These are phyloP conservation scores for Pardosa pseudoannulata DNA, from an alignment of 2,888 invertebrate genomes.

Conservation along the genomic window DNA sequence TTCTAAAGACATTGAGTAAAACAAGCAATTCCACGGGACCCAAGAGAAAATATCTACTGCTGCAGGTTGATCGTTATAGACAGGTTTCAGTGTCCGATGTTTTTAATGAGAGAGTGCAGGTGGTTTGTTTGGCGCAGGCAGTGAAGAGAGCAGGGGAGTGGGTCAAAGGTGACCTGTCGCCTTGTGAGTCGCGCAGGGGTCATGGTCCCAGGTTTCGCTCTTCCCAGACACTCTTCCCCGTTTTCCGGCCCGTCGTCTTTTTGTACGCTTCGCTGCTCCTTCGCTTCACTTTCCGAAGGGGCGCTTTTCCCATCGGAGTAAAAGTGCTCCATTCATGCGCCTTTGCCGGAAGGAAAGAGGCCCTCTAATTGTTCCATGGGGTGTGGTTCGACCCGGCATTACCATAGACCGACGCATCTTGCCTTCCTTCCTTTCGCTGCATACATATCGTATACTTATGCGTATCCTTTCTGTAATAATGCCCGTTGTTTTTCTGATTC, in stretches of 20 bases:
- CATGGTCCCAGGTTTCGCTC: slow-evolving; percentile 55
- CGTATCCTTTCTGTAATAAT: too few species aligned
- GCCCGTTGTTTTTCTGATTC: too few species aligned
- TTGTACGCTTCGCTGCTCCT: slow-evolving; percentile 54
- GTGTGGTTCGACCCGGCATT: too few species aligned
- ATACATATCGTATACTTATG: too few species aligned
- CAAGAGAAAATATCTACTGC: too few species aligned
- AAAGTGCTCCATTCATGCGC: slow-evolving; percentile 63
- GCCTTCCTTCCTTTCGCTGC: too few species aligned
- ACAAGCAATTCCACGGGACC: too few species aligned
- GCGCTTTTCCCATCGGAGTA: slow-evolving; percentile 62
- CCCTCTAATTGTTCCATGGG: slow-evolving; percentile 68
- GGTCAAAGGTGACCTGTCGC: slow-evolving; percentile 66
- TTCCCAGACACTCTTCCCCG: slow-evolving; percentile 39
- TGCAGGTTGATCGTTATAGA: too few species aligned
- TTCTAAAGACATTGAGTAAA: too few species aligned
- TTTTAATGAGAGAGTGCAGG: too few species aligned
- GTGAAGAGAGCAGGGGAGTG: slow-evolving; percentile 23
- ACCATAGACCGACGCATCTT: too few species aligned
- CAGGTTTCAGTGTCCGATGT: too few species aligned
- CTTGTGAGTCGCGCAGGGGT: slow-evolving; percentile 60
- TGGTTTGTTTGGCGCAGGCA: background rate
- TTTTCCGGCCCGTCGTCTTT: slow-evolving; percentile 40
- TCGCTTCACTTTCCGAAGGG: slow-evolving; percentile 57
- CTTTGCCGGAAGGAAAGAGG: slow-evolving; percentile 63